Percentiles rank a stretch among this genome's conserved stretches.
phyloP scores from a whole-genome alignment of 35 echinoderm and acorn worm species.

The Stichopus chloronotus region DNA sequence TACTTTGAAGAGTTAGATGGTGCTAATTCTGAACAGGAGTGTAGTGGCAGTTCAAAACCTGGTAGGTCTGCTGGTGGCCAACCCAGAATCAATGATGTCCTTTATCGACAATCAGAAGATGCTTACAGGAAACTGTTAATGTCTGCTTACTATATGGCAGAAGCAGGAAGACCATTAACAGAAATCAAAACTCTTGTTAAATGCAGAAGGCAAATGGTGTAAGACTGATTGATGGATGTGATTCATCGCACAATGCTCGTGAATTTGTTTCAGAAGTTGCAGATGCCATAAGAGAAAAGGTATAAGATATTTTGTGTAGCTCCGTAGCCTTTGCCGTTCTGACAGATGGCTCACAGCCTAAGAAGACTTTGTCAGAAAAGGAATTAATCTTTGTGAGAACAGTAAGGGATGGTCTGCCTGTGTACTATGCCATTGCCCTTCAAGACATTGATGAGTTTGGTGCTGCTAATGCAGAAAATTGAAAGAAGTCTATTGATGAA shows the following conservation, averaged over 20 bases:
- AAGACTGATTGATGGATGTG: constrained; percentile 7
- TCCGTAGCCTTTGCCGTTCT: constrained; percentile 32
- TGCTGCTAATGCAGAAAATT: constrained; percentile 6
- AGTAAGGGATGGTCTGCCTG: constrained; percentile 29
- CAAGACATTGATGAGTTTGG: constrained; percentile 29
- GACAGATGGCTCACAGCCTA: constrained; percentile 57
- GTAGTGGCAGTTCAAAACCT: neutral
- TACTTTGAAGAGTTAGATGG: neutral
- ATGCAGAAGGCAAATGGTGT: constrained; percentile 6
- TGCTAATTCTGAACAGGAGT: neutral
- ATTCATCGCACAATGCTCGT: neutral
- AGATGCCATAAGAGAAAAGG: constrained; percentile 48
- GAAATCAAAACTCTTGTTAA: neutral
- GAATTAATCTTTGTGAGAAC: constrained; percentile 49
- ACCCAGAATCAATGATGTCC: neutral
- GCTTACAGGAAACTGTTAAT: constrained; percentile 7
- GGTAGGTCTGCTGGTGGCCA: neutral
- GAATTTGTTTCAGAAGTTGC: constrained; percentile 46
- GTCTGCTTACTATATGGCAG: constrained; percentile 31
- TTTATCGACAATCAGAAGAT: neutral
- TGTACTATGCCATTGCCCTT: constrained; percentile 4
- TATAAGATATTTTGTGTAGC: constrained; percentile 35
- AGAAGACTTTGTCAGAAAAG: constrained; percentile 51
- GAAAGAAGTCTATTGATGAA: constrained; percentile 12
- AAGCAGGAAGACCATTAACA: constrained; percentile 36